phyloP scores from a whole-genome alignment of 2,113 vertebrate genomes.

The Phoxinus phoxinus region DNA sequence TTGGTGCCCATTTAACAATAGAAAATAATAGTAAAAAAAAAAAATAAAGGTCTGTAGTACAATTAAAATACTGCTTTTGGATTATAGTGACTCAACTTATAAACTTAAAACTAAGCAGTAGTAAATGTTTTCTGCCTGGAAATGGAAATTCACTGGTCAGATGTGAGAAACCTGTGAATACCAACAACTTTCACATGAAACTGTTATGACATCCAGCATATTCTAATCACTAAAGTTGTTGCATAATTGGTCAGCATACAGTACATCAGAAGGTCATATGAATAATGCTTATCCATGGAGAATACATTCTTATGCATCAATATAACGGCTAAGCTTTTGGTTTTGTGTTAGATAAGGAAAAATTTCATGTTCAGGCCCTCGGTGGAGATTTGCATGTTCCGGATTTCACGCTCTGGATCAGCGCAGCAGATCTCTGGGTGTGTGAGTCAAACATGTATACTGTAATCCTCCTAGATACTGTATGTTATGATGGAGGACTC shows the following conservation, averaged over 20 bases:
- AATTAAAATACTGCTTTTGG: neutral
- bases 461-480: neutral
- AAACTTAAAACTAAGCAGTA: neutral
- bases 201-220: constrained; percentile 8
- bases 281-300: neutral
- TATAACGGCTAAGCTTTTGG: neutral
- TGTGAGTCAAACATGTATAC: neutral
- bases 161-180: neutral
- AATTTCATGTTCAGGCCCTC: neutral
- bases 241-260: neutral
- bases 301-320: neutral
- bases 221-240: neutral
- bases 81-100: neutral
- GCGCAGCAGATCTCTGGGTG: neutral
- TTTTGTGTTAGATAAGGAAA: neutral
- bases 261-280: neutral
- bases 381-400: neutral
- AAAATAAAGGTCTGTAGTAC: neutral
- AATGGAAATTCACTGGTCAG: neutral
- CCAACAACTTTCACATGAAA: neutral
- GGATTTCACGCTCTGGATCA: constrained; percentile 4
- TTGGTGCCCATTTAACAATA: constrained; percentile 1
- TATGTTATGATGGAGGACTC: neutral
- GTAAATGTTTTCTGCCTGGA: neutral
- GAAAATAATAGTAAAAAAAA: neutral